phyloP scores from a whole-genome alignment of 1,140 invertebrate genomes.

The Amyelois transitella region DNA sequence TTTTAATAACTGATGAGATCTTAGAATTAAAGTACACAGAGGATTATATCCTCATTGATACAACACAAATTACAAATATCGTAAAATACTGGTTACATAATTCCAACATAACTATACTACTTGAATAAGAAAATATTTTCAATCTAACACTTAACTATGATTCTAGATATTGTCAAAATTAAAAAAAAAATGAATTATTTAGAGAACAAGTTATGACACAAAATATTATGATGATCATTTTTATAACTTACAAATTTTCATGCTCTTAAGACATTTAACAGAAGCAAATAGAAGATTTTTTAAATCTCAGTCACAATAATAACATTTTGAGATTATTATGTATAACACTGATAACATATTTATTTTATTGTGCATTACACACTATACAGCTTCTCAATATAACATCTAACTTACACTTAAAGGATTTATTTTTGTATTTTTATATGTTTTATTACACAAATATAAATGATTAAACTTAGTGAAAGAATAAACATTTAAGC shows the following conservation, averaged over 20 bases:
- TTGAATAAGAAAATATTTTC: not conserved
- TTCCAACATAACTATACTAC: slow-evolving; percentile 3
- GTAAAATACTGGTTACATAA: slow-evolving; percentile 3
- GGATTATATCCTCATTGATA: slow-evolving; percentile 1
- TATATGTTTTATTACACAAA: slow-evolving; percentile 25
- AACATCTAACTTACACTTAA: slow-evolving; percentile 20
- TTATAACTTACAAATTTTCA: not conserved
- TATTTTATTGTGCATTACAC: slow-evolving; percentile 17
- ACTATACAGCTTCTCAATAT: slow-evolving; percentile 34
- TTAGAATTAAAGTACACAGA: not conserved
- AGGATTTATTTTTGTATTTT: slow-evolving; percentile 24
- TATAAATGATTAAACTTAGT: slow-evolving; percentile 19
- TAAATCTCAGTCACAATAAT: not conserved
- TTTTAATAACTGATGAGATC: not conserved
- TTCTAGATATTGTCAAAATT: slow-evolving; percentile 1
- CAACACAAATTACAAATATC: slow-evolving; percentile 1
- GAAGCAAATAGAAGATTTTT: not conserved
- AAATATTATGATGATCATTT: not conserved
- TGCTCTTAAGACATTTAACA: not conserved
- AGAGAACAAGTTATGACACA: not conserved
- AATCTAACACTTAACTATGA: not conserved
- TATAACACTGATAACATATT: not conserved
- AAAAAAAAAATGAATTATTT: not conserved
- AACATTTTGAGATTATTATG: not conserved
- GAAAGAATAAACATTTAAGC: slow-evolving; percentile 24